Evolutionary conservation across 2,113 vertebrate species (phyloP).

Genomic region (Passer domesticus): DNA sequence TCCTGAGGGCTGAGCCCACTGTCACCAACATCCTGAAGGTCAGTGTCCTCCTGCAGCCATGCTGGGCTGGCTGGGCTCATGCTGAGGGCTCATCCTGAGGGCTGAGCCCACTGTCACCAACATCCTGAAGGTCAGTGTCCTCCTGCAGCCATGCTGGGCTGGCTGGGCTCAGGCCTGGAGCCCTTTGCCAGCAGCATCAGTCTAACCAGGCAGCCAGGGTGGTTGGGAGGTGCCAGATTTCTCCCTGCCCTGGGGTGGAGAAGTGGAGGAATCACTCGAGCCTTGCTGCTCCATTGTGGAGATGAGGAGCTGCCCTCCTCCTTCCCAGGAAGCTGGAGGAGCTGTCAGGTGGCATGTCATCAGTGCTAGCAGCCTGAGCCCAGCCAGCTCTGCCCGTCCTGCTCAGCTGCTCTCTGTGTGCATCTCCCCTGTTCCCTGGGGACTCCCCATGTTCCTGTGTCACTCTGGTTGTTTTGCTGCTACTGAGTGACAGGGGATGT

Average conservation of each 20-base stretch:
- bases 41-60: background rate
- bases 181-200: background rate
- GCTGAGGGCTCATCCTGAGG: conserved; percentile 77
- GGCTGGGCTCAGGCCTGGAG: background rate
- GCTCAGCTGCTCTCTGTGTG: rapidly evolving
- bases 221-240: background rate
- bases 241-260: background rate
- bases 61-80: background rate
- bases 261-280: background rate
- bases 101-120: conserved; percentile 98
- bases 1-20: conserved; percentile 93
- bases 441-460: background rate
- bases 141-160: rapidly evolving
- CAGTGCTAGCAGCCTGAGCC: background rate
- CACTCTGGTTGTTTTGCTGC: background rate
- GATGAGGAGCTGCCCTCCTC: background rate
- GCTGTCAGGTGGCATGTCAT: background rate
- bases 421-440: background rate
- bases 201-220: background rate
- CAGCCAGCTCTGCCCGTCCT: background rate
- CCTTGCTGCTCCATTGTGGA: background rate
- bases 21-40: conserved; percentile 99
- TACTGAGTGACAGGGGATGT: background rate
- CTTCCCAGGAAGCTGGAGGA: background rate
- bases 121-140: conserved; percentile 87